Evolutionary conservation across 2,797 vertebrate genomes (phyloP), one percentile per base, ranked within the genome.

Genomic region (Calcarius lapponicus): DNA sequence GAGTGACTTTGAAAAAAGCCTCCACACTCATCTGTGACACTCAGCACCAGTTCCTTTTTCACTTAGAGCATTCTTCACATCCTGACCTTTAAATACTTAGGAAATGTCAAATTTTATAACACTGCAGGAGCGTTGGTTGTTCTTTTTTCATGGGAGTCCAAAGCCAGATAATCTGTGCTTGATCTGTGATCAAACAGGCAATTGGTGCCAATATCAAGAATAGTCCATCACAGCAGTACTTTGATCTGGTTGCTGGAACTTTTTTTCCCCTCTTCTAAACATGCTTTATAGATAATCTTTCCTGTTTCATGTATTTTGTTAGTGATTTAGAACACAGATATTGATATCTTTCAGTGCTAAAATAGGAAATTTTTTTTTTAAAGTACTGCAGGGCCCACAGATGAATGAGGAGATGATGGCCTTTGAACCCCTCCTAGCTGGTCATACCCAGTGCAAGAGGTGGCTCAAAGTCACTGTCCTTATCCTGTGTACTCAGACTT

Each of bases 101-200:
- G 40, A 93, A 92, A 90, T 97, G 88, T 91, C 93, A 93, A 65
- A 54, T 78, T 83, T 75, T 88, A 1, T 74, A 93, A 42, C 69
- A 74, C 62, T 50, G 60, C 0, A 16, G 85, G 65, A 83, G 47
- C 32, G 75, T 80, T 78, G 45, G 45, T 65, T 6, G 12, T 86
- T 76, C 75, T 96, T 90, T 80, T 57, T 88, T 93, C 76, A 38
- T 72, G 76, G 51, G 61, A 88, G 71, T 80, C 86, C 91, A 82
- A 93, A 91, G 53, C 38, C 72, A 74, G 34, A 61, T 56, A 47
- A 91, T 42, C 66, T 92, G 66, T 88, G 83, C 86, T 93, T 95
- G 45, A 65, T 93, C 94, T 94, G 70, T 69, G 93, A 92, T 94
- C 93, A 93, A 88, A 93, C 76, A 79, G 85, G 70, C 80, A 53